These are phyloP conservation scores for Polyommatus iphigenia DNA, from an alignment of 2,888 invertebrate species.

Conservation along the genomic window DNA sequence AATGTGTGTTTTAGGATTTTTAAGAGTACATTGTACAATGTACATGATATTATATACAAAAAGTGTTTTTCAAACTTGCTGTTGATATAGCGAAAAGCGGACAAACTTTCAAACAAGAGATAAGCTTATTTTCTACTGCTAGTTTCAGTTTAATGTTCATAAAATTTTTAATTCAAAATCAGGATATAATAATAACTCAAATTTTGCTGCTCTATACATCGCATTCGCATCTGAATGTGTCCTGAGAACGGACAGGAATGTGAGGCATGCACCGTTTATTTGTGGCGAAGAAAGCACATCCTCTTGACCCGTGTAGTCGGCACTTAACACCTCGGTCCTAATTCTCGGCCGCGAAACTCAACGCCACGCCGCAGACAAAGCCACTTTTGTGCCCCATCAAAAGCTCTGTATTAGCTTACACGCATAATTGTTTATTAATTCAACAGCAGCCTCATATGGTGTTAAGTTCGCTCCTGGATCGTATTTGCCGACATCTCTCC, in stretches of 20 bases:
- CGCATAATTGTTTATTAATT: constrained; percentile 35
- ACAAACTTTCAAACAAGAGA: too few relatives aligned
- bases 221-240: not conserved
- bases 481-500: constrained; percentile 5
- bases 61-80: not conserved
- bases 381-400: constrained; percentile 32
- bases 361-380: constrained; percentile 35
- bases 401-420: constrained; percentile 39
- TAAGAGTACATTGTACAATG: not conserved
- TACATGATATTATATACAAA: not conserved
- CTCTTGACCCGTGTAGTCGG: constrained; percentile 39
- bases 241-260: constrained; percentile 9
- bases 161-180: not conserved
- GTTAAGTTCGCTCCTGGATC: constrained; percentile 13
- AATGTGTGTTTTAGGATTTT: not conserved
- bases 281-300: constrained; percentile 24
- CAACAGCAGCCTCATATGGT: constrained; percentile 20
- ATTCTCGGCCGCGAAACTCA: constrained; percentile 34
- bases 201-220: not conserved
- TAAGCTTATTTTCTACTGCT: not conserved
- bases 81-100: too few relatives aligned
- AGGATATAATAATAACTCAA: not conserved
- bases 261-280: constrained; percentile 7
- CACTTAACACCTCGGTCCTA: constrained; percentile 44
- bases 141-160: not conserved